Evolutionary conservation across 2,113 vertebrate species (phyloP).

Genomic region (Chloropsis hardwickii): DNA sequence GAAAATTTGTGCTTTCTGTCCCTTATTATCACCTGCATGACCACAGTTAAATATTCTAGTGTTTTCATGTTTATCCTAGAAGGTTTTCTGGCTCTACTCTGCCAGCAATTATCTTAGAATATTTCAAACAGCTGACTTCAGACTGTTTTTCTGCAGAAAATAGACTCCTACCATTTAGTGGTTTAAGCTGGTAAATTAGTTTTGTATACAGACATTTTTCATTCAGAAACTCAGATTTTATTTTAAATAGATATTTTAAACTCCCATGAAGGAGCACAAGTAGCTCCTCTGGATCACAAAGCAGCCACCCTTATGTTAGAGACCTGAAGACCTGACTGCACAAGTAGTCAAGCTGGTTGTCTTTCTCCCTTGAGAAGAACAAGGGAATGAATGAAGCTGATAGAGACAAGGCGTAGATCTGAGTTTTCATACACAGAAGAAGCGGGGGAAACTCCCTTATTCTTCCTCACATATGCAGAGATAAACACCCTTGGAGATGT

Average conservation of each 20-base stretch:
- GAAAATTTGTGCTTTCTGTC: background rate
- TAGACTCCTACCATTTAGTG: background rate
- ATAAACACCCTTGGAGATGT: background rate
- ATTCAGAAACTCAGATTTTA: background rate
- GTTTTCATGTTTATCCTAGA: background rate
- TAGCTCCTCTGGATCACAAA: background rate
- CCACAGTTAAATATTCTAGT: background rate
- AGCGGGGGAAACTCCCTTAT: background rate
- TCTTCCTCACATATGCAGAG: background rate
- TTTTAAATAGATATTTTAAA: background rate
- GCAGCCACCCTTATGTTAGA: background rate
- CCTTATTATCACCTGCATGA: background rate
- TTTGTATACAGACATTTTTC: background rate
- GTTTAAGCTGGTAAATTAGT: background rate
- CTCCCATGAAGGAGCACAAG: background rate
- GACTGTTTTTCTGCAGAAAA: background rate
- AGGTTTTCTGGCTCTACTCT: background rate
- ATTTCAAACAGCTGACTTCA: background rate
- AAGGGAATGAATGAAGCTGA: background rate
- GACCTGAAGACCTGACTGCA: background rate
- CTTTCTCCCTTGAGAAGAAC: background rate
- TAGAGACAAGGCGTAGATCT: background rate
- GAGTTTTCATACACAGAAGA: background rate
- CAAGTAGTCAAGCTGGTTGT: background rate
- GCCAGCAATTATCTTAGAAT: background rate